Conservation (phyloP, 2,113 vertebrate species). For the Trinectes maculatus region DNA sequence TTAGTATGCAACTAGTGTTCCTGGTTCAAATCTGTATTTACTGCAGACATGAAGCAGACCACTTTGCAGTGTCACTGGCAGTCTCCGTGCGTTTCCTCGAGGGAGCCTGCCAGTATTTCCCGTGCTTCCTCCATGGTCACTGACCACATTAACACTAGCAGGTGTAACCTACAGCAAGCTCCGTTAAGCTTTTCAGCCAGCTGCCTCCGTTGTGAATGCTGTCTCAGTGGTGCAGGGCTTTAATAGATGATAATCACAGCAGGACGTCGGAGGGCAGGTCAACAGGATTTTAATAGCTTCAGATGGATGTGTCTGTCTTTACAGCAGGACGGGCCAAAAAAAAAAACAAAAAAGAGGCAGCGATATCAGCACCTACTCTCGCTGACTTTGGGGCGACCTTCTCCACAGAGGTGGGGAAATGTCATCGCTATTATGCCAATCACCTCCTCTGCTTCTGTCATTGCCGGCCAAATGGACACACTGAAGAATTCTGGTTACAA, state of each 20-base stretch:
- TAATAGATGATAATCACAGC: constrained; percentile 71
- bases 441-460: constrained; percentile 61
- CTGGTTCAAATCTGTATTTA: constrained; percentile 45
- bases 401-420: constrained; percentile 67
- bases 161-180: constrained; percentile 50
- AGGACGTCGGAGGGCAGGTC: constrained; percentile 46
- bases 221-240: constrained; percentile 45
- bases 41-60: constrained; percentile 40
- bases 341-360: constrained; percentile 30
- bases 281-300: constrained; percentile 63
- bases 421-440: constrained; percentile 78
- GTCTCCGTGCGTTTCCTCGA: constrained; percentile 30
- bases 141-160: constrained; percentile 54
- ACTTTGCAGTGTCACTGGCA: constrained; percentile 26
- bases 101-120: constrained; percentile 16
- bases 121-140: constrained; percentile 20
- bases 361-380: constrained; percentile 51
- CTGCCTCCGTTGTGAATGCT: constrained; percentile 38
- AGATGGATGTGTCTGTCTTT: constrained; percentile 56
- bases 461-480: constrained; percentile 47
- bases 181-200: constrained; percentile 47
- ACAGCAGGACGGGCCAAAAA: constrained; percentile 14
- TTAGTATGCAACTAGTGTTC: constrained; percentile 24
- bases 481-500: constrained; percentile 68
- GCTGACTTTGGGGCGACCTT: constrained; percentile 69